Base-by-base conservation (phyloP, 1,140 invertebrate species). In the Sycophila sp. region DNA sequence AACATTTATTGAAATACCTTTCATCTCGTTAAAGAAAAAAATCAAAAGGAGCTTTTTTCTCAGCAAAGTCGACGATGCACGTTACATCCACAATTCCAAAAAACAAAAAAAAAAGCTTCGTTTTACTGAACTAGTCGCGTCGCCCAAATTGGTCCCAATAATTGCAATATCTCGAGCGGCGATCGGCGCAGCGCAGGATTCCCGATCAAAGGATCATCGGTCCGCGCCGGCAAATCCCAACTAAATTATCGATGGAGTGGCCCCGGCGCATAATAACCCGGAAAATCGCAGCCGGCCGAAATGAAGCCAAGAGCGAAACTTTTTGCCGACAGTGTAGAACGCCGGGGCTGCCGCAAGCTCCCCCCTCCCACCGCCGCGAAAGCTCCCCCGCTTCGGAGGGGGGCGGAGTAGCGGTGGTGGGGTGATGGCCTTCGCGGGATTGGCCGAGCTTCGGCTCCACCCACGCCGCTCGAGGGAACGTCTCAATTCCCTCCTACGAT, bases 401-500 rank as follows among this genome's bases (percentile, higher is more conserved):
- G 53, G 49, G 56, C 38, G 58, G 67, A 58, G 47, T 3, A 0
- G 26, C 28, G 30, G 38, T 60, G 51, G 30, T 15, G 64, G 49
- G 56, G 69, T 58, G 64, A 64, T 38, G 69, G 22, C 45, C 47
- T 70, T 32, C 13, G 59, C 7, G 3, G 6, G 51, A 28, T 63
- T 42, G 7, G 13, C 42, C 11, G 38, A 10, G 19, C 4, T 47
- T 47, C n/a, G 53, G 60, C 69, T 71, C 69, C 69, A 65, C 69
- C 69, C 53, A 4, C 45, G 28, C 22, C n/a, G n/a, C n/a, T 10
- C n/a, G n/a, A 15, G 28, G 15, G 36, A 56, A 69, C 56, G 51
- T 69, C 67, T 69, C 67, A 62, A 69, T 69, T 69, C 56, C 66
- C 42, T 55, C 67, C 66, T 53, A 58, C 22, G 24, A n/a, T 17